Conservation (phyloP, 2,113 vertebrate genomes). For the Sterrhoptilus dennistouni region DNA sequence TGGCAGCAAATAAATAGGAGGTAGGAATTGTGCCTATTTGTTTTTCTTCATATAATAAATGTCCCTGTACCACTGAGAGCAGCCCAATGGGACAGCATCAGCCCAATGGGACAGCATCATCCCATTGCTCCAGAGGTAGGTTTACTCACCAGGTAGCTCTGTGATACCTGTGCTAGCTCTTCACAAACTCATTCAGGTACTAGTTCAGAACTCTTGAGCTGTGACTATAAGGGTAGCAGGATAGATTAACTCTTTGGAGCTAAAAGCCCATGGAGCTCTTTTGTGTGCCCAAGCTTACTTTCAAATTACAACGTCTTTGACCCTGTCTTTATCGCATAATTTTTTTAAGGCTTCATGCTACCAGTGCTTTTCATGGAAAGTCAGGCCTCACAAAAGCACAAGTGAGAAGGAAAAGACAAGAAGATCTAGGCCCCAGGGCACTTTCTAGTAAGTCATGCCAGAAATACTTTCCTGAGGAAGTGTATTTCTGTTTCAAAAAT, state of each 20-base stretch:
- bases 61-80: background rate
- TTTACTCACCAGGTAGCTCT: background rate
- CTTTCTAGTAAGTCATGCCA: background rate
- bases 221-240: background rate
- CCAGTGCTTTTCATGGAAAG: background rate
- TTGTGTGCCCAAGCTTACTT: background rate
- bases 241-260: background rate
- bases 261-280: background rate
- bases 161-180: background rate
- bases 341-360: background rate
- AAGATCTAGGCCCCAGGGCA: background rate
- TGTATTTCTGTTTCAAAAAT: background rate
- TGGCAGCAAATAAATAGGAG: background rate
- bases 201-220: background rate
- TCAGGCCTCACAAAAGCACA: background rate
- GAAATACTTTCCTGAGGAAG: background rate
- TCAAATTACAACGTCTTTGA: background rate
- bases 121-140: background rate
- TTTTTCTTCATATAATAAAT: background rate
- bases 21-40: background rate
- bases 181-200: background rate
- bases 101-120: background rate
- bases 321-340: rapidly evolving
- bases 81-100: background rate
- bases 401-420: background rate